Percentiles rank a stretch among this genome's conserved stretches.
Evolutionary conservation across 2,888 invertebrate genomes (phyloP).

Genomic region (Furcula furcula): DNA sequence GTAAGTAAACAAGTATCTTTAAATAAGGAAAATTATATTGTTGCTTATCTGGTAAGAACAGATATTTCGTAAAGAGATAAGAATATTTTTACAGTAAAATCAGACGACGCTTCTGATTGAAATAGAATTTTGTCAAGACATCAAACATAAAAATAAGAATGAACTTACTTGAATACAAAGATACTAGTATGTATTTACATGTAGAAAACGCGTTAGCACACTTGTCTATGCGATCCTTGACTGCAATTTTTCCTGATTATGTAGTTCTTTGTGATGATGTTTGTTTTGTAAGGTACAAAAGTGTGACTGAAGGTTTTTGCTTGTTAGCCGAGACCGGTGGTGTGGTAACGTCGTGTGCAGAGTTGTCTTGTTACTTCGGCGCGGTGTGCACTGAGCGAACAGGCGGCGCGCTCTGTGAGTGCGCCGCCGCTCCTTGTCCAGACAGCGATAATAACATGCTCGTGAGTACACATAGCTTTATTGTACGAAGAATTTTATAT

Average conservation of each 20-base stretch:
- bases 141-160: neutral
- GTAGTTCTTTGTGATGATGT: neutral
- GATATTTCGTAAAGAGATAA: no score
- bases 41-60: no score
- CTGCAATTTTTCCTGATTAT: neutral
- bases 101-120: neutral
- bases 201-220: neutral
- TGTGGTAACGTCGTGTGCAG: constrained; percentile 85
- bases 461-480: constrained; percentile 54
- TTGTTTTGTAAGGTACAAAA: neutral
- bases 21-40: no score
- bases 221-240: neutral
- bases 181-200: no score
- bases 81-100: no score
- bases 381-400: constrained; percentile 89
- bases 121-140: neutral
- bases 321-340: constrained; percentile 83
- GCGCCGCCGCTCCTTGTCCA: constrained; percentile 82
- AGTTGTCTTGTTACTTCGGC: constrained; percentile 91
- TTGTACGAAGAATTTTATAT: no score
- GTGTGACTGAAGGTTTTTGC: neutral
- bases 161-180: no score
- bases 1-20: no score
- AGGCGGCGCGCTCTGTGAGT: constrained; percentile 88
- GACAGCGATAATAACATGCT: constrained; percentile 75